Conservation (phyloP, 1,140 invertebrate species). For the Agrypnia vestita region DNA sequence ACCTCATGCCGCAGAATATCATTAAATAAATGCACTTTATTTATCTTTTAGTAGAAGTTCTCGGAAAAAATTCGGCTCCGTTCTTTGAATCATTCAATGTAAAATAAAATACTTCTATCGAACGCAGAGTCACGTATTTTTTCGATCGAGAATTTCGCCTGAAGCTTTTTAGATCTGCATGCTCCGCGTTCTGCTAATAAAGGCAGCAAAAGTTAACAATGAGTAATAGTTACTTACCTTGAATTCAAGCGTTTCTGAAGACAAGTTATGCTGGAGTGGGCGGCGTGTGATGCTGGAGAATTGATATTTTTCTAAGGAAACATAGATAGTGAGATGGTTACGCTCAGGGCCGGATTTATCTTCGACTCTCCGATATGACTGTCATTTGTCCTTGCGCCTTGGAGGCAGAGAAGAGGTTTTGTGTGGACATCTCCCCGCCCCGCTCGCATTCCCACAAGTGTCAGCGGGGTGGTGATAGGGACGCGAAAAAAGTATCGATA, state of each 20-base stretch:
- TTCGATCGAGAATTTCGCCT: conserved; percentile 31
- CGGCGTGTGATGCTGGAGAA: conserved; percentile 2
- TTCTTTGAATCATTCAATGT: conserved; percentile 15
- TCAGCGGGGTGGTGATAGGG: too few species aligned
- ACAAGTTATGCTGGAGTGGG: neutral
- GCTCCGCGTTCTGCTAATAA: conserved; percentile 37
- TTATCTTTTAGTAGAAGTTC: conserved; percentile 26
- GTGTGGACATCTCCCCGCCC: too few species aligned
- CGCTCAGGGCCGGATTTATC: too few species aligned
- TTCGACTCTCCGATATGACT: too few species aligned
- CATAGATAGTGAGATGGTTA: too few species aligned
- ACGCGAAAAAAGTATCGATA: too few species aligned
- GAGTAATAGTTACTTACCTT: conserved; percentile 59
- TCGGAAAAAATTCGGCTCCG: conserved; percentile 19
- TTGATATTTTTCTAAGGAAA: conserved; percentile 12
- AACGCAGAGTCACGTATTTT: conserved; percentile 53
- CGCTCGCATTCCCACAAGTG: too few species aligned
- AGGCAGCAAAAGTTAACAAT: conserved; percentile 9
- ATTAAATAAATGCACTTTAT: conserved; percentile 7
- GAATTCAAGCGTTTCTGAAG: conserved; percentile 28
- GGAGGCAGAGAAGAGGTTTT: too few species aligned
- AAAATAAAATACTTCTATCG: conserved; percentile 34
- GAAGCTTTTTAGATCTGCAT: conserved; percentile 37
- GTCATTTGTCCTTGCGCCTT: too few species aligned
- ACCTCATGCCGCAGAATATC: conserved; percentile 17